phyloP scores from a whole-genome alignment of 2,888 invertebrate genomes.

The Notodonta dromedarius region DNA sequence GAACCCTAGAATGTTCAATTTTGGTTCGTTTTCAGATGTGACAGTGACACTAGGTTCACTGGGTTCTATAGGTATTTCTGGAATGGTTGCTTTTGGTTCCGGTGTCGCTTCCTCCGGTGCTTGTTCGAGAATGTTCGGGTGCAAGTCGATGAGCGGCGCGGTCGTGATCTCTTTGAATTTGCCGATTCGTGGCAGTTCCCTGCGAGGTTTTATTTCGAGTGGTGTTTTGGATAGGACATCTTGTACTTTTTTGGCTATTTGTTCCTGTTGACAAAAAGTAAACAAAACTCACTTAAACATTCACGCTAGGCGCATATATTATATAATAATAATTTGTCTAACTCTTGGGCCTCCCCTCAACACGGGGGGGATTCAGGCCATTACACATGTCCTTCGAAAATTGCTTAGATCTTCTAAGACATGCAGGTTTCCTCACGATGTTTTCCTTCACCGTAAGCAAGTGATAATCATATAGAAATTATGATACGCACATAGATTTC shows the following conservation, averaged over 20 bases:
- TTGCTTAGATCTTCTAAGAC: too few relatives aligned
- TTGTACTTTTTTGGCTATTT: slow-evolving; percentile 89
- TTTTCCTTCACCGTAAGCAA: too few relatives aligned
- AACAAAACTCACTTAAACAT: background rate
- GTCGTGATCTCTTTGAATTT: slow-evolving; percentile 55
- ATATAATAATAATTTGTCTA: too few relatives aligned
- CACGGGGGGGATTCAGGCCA: background rate
- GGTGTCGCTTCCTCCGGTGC: background rate
- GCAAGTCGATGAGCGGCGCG: slow-evolving; percentile 63
- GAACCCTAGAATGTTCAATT: slow-evolving; percentile 65
- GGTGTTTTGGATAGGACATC: slow-evolving; percentile 90
- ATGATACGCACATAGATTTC: too few relatives aligned
- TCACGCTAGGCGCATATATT: too few relatives aligned
- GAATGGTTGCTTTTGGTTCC: background rate
- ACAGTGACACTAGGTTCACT: slow-evolving; percentile 32
- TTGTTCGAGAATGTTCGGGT: slow-evolving; percentile 15
- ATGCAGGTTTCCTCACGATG: too few relatives aligned
- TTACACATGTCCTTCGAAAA: too few relatives aligned
- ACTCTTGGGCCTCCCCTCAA: too few relatives aligned
- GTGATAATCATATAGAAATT: too few relatives aligned
- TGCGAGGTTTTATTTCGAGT: slow-evolving; percentile 79
- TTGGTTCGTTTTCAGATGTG: slow-evolving; percentile 43
- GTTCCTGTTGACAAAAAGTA: slow-evolving; percentile 78
- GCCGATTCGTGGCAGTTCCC: slow-evolving; percentile 64
- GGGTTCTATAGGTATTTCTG: slow-evolving; percentile 16